Percentiles rank a stretch among this genome's conserved stretches.
Evolutionary conservation across 2,888 invertebrate species (phyloP).

Genomic region (Alcis repandata): DNA sequence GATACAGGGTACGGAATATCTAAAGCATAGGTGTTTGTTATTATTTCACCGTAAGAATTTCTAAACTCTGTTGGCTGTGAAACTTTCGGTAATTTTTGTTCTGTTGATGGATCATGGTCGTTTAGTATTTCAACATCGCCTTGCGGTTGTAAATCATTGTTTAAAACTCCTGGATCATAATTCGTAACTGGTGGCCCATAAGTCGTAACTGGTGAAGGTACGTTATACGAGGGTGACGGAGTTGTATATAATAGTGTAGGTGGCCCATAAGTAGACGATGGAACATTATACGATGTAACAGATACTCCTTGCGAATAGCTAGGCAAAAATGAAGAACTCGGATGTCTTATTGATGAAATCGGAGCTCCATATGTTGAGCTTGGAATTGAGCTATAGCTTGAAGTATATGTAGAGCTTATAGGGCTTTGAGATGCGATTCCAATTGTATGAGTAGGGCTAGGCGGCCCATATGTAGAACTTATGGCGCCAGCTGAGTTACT

Average conservation of each 20-base stretch:
- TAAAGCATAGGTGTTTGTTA: constrained; percentile 66
- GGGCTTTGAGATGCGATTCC: constrained; percentile 68
- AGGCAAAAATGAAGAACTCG: constrained; percentile 50
- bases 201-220: constrained; percentile 56
- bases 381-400: constrained; percentile 57
- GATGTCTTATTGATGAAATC: constrained; percentile 49
- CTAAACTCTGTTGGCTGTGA: constrained; percentile 71
- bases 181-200: constrained; percentile 60
- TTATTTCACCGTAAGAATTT: constrained; percentile 81
- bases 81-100: constrained; percentile 74
- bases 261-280: constrained; percentile 60
- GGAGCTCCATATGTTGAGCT: constrained; percentile 55
- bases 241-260: constrained; percentile 56
- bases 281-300: constrained; percentile 51
- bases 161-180: constrained; percentile 61
- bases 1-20: constrained; percentile 73
- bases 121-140: constrained; percentile 63
- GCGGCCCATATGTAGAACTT: constrained; percentile 72
- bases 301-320: constrained; percentile 53
- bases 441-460: constrained; percentile 67
- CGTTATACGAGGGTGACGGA: constrained; percentile 55
- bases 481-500: constrained; percentile 53
- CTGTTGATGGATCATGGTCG: constrained; percentile 57
- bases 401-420: constrained; percentile 60
- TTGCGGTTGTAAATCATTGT: constrained; percentile 64